Evolutionary conservation across 2,888 invertebrate species (phyloP), one percentile per base, ranked within the genome.

Genomic region (Amorpha juglandis): DNA sequence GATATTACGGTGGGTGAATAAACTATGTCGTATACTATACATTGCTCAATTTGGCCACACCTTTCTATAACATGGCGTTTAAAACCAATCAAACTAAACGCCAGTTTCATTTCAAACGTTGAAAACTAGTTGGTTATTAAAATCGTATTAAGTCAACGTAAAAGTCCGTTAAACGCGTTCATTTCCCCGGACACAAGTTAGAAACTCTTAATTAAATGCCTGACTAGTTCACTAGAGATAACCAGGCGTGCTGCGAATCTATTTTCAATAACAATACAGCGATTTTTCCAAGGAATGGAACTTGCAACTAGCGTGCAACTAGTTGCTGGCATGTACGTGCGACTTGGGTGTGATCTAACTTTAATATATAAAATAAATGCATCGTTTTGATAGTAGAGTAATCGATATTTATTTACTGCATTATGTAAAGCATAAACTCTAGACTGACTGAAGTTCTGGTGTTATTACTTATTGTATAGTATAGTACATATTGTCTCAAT

Each of bases 181-280:
- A 27, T 47, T 47, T 58, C 33, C 48, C 38, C 12, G 19, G 33
- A 53, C 48, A 35, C 48, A 48, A 55, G 35, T 53, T 48, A 71
- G 74, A 75, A 74, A 82, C 76, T 77, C 75, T 81, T 82, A 83
- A 84, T 81, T 79, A 81, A 82, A 83, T 80, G 68, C 72, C 75
- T 73, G 74, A 75, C 72, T 77, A 78, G 72, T 74, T 71, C 73
- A 72, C 74, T 67, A 75, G 77, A 80, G 78, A 80, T 78, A 81
- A 75, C 77, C 71, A 74, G 80, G 78, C 78, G 78, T 78, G 77
- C 72, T 71, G 75, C 70, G 74, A 83, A 79, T 79, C 78, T 81
- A 80, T 82, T 80, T 80, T 71, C 75, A 78, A 77, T 77, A 74
- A 80, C 78, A 78, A 81, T 75, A 73, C 72, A 75, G 67, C 66